These are phyloP conservation scores for Calliopum simillimum DNA, from an alignment of 2,888 invertebrate genomes.

Conservation along the genomic window DNA sequence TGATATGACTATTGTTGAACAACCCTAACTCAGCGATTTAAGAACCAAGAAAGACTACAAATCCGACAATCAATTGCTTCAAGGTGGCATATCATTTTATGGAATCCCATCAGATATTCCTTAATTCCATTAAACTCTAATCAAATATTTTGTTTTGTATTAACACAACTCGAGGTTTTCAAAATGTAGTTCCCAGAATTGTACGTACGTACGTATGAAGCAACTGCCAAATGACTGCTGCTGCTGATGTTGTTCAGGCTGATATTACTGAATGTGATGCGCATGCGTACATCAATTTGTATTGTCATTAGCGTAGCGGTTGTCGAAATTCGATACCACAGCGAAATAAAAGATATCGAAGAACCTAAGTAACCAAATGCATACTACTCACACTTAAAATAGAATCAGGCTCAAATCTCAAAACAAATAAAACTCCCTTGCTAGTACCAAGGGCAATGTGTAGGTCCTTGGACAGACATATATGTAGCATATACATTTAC, in stretches of 20 bases:
- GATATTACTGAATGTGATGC: too few species aligned
- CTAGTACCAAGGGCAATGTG: background rate
- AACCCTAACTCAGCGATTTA: too few species aligned
- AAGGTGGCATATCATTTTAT: conserved; percentile 37
- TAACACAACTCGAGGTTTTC: background rate
- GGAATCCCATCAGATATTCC: conserved; percentile 1
- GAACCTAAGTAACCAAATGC: background rate
- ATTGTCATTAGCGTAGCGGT: conserved; percentile 41
- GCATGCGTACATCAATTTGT: conserved; percentile 38
- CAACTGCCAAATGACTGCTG: conserved; percentile 32
- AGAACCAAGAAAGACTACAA: background rate
- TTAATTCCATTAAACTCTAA: conserved; percentile 40
- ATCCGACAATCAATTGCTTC: conserved; percentile 35
- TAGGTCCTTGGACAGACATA: background rate
- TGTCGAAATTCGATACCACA: conserved; percentile 29
- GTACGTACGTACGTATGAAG: too few species aligned
- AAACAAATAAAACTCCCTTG: conserved; percentile 5
- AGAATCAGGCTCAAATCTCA: background rate
- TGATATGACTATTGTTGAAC: too few species aligned
- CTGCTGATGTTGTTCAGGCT: background rate
- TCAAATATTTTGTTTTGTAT: conserved; percentile 32
- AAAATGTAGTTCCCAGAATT: conserved; percentile 28
- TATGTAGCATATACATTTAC: conserved; percentile 4
- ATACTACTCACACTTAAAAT: background rate
- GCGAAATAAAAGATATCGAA: background rate